These are phyloP conservation scores for Caenorhabditis japonica DNA, from an alignment of 2,888 invertebrate species.

Conservation along the genomic window DNA sequence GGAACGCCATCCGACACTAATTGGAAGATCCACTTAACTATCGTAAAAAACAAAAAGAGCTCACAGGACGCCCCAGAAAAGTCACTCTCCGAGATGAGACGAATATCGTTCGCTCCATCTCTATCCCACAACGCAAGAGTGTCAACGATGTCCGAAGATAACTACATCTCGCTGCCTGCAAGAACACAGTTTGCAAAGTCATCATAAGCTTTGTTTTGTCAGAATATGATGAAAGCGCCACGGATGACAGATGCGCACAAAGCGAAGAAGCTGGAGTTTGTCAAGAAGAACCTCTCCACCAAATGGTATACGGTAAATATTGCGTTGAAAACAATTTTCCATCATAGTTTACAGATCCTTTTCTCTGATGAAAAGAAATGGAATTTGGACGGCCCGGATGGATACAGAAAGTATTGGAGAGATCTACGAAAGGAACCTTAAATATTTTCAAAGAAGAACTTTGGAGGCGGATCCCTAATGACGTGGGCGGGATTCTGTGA, in stretches of 20 bases:
- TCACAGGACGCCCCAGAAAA: conserved; percentile 4
- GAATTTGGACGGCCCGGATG: too few relatives aligned
- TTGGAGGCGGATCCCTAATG: too few relatives aligned
- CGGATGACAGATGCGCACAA: conserved; percentile 4
- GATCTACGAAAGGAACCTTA: too few relatives aligned
- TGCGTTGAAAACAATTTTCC: not conserved
- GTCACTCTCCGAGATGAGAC: not conserved
- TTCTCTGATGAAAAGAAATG: too few relatives aligned
- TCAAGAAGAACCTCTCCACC: not conserved
- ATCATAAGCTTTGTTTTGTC: not conserved
- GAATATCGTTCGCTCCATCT: not conserved
- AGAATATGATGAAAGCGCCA: conserved; percentile 7
- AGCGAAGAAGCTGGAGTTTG: not conserved
- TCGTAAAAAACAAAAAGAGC: not conserved
- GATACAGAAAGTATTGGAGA: too few relatives aligned
- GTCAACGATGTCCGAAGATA: not conserved
- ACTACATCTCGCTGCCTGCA: not conserved
- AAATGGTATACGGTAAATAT: conserved; percentile 10
- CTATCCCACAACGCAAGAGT: conserved; percentile 6
- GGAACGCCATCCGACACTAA: not conserved
- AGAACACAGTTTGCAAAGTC: conserved; percentile 1
- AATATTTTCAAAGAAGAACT: conserved; percentile 19
- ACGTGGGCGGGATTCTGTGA: conserved; percentile 25
- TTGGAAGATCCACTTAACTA: not conserved
- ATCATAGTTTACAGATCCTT: too few relatives aligned